These are phyloP conservation scores for Tanytarsus gracilentus DNA, from an alignment of 2,888 invertebrate genomes.

Conservation along the genomic window DNA sequence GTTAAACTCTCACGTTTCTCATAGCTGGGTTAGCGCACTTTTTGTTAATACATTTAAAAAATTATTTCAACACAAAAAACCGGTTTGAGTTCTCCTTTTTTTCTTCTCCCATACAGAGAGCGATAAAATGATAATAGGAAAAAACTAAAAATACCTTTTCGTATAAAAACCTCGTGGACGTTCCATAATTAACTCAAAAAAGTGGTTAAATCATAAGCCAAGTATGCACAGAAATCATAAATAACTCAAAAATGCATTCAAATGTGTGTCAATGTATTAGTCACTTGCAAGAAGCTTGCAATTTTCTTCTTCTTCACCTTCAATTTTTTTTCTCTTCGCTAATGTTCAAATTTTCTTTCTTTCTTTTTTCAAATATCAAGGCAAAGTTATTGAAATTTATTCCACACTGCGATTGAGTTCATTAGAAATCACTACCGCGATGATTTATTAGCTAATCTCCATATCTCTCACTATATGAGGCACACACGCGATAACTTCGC, in stretches of 20 bases:
- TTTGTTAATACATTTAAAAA: neutral
- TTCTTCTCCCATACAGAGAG: neutral
- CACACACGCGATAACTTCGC: neutral
- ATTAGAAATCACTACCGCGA: neutral
- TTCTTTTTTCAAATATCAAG: neutral
- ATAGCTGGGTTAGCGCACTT: neutral
- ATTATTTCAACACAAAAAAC: conserved; percentile 4
- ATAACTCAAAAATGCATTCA: conserved; percentile 2
- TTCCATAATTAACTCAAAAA: conserved; percentile 55
- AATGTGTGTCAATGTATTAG: neutral
- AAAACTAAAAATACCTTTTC: conserved; percentile 62
- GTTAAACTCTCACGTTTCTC: neutral
- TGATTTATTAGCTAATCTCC: neutral
- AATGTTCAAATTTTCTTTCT: neutral
- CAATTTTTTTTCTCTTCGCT: conserved; percentile 3
- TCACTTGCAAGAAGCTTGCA: conserved; percentile 5
- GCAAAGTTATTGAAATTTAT: neutral
- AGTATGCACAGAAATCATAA: neutral
- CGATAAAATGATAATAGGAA: conserved; percentile 45
- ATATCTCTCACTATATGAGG: neutral
- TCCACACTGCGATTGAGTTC: too few species aligned
- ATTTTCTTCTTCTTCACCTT: conserved; percentile 7
- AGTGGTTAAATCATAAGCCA: neutral
- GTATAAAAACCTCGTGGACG: conserved; percentile 66
- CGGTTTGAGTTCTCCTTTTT: conserved; percentile 3